Percentiles rank a stretch among this genome's conserved stretches.
phyloP scores from a whole-genome alignment of 2,888 invertebrate species.

The Germaria angustata region DNA sequence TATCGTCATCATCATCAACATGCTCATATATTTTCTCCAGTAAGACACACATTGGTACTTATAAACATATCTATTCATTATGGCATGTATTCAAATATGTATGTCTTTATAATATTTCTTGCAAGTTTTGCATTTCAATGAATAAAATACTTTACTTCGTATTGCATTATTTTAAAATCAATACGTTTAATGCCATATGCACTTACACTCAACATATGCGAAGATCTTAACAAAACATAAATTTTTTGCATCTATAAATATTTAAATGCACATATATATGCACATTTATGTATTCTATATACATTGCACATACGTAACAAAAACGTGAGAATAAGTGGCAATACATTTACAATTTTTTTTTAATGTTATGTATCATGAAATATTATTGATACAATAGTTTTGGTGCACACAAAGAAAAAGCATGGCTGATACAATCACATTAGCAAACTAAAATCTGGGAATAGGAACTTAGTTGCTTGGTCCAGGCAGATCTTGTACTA shows the following conservation, averaged over 20 bases:
- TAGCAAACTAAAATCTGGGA: no score
- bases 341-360: no score
- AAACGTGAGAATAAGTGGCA: no score
- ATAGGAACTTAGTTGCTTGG: no score
- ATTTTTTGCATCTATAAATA: background rate
- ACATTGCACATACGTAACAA: no score
- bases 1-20: background rate
- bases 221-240: background rate
- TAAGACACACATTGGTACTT: no score
- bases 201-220: background rate
- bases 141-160: constrained; percentile 59
- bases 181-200: constrained; percentile 51
- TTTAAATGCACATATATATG: background rate
- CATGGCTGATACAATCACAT: no score
- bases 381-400: no score
- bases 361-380: no score
- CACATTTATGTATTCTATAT: background rate
- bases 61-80: no score
- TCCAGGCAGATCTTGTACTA: no score
- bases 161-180: constrained; percentile 55
- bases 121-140: constrained; percentile 54
- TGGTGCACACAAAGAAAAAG: no score
- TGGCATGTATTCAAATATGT: background rate
- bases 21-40: background rate
- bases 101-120: constrained; percentile 17